Base-by-base conservation (phyloP, 1,140 invertebrate species). In the Diprion similis region DNA sequence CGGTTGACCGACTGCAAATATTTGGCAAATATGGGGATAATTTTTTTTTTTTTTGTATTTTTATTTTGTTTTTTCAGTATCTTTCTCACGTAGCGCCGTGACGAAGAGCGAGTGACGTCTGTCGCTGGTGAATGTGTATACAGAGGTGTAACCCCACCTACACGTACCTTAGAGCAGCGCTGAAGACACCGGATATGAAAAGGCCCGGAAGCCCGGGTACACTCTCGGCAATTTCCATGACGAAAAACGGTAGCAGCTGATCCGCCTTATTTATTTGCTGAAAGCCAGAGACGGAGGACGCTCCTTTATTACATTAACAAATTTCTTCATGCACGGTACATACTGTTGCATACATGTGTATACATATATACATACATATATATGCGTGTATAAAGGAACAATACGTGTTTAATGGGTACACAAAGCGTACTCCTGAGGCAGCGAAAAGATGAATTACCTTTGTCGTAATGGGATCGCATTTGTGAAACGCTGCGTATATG, bases 101-200 rank as follows among this genome's bases (percentile, higher is more conserved):
- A 59, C 0, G 51, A 59, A 59, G n/a, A 59, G 9, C 3, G 51
- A 59, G 6, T 59, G 24, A 37, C 24, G 24, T 37, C 24, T 6
- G 24, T 37, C 24, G 24, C 24, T 37, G 2, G 1, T 37, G 24
- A 6, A 17, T 59, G n/a, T 13, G 51, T 59, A 59, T 59, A 59
- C 24, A 37, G 24, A 37, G 24, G 24, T 37, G n/a, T 59, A 6
- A 59, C 51, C 11, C 51, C 51, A 0, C 51, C n/a, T 13, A 4
- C 51, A 59, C 51, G 11, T 0, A 92, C 92, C 92, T 93, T 37
- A 93, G 84, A n/a, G 92, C 91, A n/a, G 92, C 91, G 75, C 91
- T 92, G 78, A 95, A 94, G 0, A 95, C 90, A 45, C 93, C 92
- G 13, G 94, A 93, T 73, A 95, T 91, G 79, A 95, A 95, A 8